Evolutionary conservation across 2,797 vertebrate genomes (phyloP).

Genomic region (Lepus oiostolus): DNA sequence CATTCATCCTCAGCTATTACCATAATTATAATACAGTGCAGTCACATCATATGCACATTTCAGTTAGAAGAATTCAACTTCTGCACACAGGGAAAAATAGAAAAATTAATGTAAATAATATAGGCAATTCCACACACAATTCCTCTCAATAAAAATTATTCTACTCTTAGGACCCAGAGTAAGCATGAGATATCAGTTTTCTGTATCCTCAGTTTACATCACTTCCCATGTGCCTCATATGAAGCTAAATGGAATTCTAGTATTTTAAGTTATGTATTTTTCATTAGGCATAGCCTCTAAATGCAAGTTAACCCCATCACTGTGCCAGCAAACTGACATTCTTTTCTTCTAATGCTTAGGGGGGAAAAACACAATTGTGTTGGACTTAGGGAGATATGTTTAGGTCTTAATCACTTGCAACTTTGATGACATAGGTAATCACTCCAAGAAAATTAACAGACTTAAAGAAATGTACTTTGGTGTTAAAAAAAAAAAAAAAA

Average conservation of each 20-base stretch:
- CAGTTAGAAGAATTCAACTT: constrained; percentile 57
- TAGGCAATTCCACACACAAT: background rate
- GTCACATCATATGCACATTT: background rate
- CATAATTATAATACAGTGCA: constrained; percentile 46
- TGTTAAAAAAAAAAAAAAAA: no score
- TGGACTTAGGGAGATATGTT: constrained; percentile 21
- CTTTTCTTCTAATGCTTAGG: constrained; percentile 50
- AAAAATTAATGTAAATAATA: constrained; percentile 21
- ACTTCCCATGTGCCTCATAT: background rate
- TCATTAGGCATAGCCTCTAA: constrained; percentile 33
- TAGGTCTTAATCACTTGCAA: constrained; percentile 18
- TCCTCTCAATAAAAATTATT: constrained; percentile 59
- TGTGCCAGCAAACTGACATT: constrained; percentile 41
- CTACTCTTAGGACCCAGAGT: background rate
- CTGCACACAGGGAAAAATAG: constrained; percentile 37
- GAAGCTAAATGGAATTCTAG: constrained; percentile 56
- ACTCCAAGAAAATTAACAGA: constrained; percentile 36
- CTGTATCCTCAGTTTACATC: constrained; percentile 26
- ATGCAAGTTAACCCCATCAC: constrained; percentile 58
- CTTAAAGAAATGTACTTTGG: no score
- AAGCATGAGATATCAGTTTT: background rate
- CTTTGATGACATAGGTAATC: constrained; percentile 6
- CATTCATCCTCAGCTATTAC: constrained; percentile 58
- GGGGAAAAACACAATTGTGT: background rate
- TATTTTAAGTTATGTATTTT: constrained; percentile 54